Conservation (phyloP, 2,797 vertebrate genomes). For the Gambelia wislizenii region DNA sequence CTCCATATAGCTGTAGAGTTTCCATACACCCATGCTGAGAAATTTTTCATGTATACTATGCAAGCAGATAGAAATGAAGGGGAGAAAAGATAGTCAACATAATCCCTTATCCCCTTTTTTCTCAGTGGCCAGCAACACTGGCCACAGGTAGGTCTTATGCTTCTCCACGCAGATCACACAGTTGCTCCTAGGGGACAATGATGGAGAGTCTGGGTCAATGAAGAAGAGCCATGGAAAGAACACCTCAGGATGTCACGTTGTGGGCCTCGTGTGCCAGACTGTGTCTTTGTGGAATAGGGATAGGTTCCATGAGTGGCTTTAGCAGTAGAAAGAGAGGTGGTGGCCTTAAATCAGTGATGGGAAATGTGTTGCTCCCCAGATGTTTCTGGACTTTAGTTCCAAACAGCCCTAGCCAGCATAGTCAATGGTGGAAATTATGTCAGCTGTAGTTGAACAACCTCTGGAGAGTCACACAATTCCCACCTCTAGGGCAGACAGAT, state of each 20-base stretch:
- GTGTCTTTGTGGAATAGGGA: not conserved
- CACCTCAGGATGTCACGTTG: not conserved
- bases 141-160: not conserved
- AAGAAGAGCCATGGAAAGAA: not conserved
- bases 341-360: not conserved
- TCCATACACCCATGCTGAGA: not conserved
- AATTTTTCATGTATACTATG: not conserved
- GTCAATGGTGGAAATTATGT: not conserved
- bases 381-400: not conserved
- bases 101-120: not conserved
- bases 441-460: not conserved
- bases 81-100: not conserved
- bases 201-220: not conserved
- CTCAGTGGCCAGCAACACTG: not conserved
- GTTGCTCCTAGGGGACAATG: not conserved
- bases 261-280: not conserved
- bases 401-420: not conserved
- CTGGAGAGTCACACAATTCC: not conserved
- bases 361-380: not conserved
- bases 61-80: not conserved
- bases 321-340: not conserved
- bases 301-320: not conserved
- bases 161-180: not conserved
- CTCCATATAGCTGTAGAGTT: not conserved
- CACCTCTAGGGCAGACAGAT: not conserved